A percentile compares a stretch with the other conserved stretches of the same genome.
Conservation (phyloP, 1,140 invertebrate genomes). For the Nasonia giraulti region DNA sequence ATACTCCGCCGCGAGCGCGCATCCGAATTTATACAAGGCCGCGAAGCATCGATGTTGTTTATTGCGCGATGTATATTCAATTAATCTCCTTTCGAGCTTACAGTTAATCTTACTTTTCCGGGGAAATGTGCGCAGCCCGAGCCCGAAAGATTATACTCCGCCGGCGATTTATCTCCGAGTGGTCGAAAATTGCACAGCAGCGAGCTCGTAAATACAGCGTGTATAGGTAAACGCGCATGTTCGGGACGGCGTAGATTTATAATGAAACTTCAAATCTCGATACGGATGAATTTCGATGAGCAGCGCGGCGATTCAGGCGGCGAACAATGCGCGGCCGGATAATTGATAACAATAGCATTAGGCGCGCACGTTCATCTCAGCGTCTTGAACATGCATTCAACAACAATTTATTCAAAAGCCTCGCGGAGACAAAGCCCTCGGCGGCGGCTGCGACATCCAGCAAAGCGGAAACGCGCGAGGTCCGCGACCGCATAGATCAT, state of each 20-base stretch:
- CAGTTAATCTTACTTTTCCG: neutral
- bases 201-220: no score
- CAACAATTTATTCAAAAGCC: constrained; percentile 1
- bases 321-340: neutral
- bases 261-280: no score
- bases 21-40: neutral
- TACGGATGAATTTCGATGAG: no score
- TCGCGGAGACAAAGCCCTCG: neutral
- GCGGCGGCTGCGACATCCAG: neutral
- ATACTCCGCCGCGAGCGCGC: neutral
- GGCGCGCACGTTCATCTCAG: neutral
- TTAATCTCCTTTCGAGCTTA: constrained; percentile 13
- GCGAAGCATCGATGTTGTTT: constrained; percentile 26
- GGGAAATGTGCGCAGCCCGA: neutral
- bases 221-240: no score
- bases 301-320: no score
- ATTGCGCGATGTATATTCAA: constrained; percentile 7
- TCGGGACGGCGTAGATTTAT: no score
- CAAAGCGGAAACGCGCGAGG: neutral
- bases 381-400: neutral
- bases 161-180: no score
- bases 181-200: no score
- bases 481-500: neutral
- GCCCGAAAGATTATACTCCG: neutral
- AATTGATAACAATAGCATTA: neutral